Conservation (phyloP, 2,113 vertebrate genomes). For the Mandrillus leucophaeus region DNA sequence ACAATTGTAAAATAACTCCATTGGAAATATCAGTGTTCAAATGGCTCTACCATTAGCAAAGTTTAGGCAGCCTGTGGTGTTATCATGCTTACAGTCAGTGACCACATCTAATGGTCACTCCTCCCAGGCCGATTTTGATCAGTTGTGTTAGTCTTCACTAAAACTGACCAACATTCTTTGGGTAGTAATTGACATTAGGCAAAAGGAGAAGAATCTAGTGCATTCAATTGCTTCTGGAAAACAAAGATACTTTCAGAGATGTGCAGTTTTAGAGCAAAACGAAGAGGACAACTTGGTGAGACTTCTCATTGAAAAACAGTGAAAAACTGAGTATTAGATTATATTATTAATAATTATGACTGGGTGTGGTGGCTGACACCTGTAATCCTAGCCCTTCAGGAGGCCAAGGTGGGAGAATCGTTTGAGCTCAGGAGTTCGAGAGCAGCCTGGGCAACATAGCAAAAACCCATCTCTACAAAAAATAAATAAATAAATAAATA, state of each 20-base stretch:
- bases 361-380: too few species aligned
- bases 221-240: neutral
- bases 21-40: neutral
- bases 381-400: too few species aligned
- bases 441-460: too few species aligned
- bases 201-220: neutral
- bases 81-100: neutral
- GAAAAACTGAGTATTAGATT: neutral
- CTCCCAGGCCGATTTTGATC: neutral
- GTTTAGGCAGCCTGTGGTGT: neutral
- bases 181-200: neutral
- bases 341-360: neutral
- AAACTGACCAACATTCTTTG: neutral
- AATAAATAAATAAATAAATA: too few species aligned
- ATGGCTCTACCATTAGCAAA: neutral
- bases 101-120: neutral
- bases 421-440: too few species aligned
- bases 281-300: neutral
- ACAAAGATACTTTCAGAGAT: neutral
- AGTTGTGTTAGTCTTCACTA: neutral
- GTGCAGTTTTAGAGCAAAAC: neutral
- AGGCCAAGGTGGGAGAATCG: too few species aligned
- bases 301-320: neutral
- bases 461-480: too few species aligned
- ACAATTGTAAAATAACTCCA: neutral